Conservation (phyloP, 1,140 invertebrate genomes). For the Leptestheria dahalacensis region DNA sequence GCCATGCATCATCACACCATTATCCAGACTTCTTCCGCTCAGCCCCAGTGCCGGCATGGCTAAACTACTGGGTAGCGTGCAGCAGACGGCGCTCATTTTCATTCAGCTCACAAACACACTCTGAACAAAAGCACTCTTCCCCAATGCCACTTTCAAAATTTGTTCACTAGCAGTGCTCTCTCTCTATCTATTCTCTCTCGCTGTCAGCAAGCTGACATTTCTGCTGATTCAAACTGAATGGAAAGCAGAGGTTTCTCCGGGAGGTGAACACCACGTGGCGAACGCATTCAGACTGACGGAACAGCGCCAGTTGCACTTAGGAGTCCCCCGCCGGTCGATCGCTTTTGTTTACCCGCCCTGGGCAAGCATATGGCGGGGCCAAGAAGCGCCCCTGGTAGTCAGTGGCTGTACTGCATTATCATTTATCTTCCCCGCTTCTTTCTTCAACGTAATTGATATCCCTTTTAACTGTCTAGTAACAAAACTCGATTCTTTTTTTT, state of each 20-base stretch:
- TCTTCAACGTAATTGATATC: too few species aligned
- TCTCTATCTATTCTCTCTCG: too few species aligned
- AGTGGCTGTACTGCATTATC: too few species aligned
- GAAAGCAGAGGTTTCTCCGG: background rate
- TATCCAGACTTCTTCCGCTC: background rate
- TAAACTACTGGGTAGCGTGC: background rate
- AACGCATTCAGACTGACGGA: background rate
- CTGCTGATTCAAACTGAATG: too few species aligned
- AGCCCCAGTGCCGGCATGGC: background rate
- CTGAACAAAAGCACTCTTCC: background rate
- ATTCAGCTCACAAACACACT: background rate
- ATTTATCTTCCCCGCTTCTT: too few species aligned
- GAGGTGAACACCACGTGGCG: background rate
- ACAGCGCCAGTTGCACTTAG: background rate
- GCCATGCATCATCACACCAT: background rate
- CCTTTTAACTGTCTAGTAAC: too few species aligned
- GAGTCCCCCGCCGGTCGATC: background rate
- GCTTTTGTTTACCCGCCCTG: background rate
- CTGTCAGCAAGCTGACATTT: too few species aligned
- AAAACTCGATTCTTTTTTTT: too few species aligned
- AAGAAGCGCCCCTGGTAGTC: too few species aligned
- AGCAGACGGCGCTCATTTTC: slow-evolving; percentile 10
- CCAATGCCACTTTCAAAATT: too few species aligned
- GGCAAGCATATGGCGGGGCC: background rate
- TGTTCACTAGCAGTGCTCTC: too few species aligned